Evolutionary conservation across 2,888 invertebrate genomes (phyloP).

Genomic region (Hermaeophaga mercurialis): DNA sequence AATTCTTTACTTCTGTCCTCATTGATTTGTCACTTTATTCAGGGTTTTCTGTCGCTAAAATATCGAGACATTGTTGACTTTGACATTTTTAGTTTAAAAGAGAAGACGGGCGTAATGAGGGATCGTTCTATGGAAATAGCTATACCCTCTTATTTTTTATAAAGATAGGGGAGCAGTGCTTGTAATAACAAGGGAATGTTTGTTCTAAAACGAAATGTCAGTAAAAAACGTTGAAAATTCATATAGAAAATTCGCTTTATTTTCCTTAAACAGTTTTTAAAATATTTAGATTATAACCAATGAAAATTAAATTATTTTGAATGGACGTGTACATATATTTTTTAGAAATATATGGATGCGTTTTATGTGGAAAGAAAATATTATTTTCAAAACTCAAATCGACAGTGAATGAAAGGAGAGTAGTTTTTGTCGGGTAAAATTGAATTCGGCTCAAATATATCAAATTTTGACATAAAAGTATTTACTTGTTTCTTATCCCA

Average conservation of each 20-base stretch:
- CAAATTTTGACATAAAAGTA: constrained; percentile 13
- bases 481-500: constrained; percentile 6
- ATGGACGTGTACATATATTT: too few species aligned
- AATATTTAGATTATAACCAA: too few species aligned
- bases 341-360: neutral
- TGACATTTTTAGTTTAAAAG: constrained; percentile 1
- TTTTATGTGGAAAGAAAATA: neutral
- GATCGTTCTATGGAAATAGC: constrained; percentile 6
- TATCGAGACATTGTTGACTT: constrained; percentile 11
- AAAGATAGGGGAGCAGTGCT: neutral
- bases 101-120: constrained; percentile 3
- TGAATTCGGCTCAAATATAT: constrained; percentile 2
- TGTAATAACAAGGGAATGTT: too few species aligned
- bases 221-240: too few species aligned
- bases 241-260: too few species aligned
- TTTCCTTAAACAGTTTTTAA: too few species aligned
- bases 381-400: neutral
- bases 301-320: too few species aligned
- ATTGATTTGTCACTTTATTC: too few species aligned
- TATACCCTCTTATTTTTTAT: neutral
- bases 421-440: neutral
- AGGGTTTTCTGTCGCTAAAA: neutral
- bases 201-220: too few species aligned
- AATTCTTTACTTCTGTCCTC: too few species aligned
- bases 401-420: neutral